These are phyloP conservation scores for Nilaparvata lugens DNA, from an alignment of 1,140 invertebrate genomes.

Conservation along the genomic window DNA sequence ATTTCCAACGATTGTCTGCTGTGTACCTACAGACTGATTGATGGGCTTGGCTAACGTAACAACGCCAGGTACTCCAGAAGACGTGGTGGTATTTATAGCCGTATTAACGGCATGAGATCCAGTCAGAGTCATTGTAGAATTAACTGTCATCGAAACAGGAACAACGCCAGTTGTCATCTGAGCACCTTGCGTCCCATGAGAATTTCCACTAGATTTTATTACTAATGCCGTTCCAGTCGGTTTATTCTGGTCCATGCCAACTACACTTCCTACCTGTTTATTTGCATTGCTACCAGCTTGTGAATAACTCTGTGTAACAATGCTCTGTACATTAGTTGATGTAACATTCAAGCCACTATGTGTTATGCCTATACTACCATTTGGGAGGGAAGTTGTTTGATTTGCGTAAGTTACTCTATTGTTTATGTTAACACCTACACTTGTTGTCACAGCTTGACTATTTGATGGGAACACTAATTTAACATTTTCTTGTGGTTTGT, in stretches of 20 bases:
- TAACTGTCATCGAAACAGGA: constrained; percentile 58
- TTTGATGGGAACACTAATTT: constrained; percentile 40
- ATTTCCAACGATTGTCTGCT: constrained; percentile 43
- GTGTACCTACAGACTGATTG: constrained; percentile 41
- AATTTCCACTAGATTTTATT: constrained; percentile 50
- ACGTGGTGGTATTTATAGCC: constrained; percentile 20
- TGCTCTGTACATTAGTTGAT: constrained; percentile 25
- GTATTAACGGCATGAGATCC: constrained; percentile 27
- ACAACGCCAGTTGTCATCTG: constrained; percentile 42
- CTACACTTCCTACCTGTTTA: constrained; percentile 24
- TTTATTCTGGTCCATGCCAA: constrained; percentile 37
- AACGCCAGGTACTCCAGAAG: constrained; percentile 38
- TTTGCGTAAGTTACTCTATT: constrained; percentile 21
- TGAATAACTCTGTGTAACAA: constrained; percentile 24
- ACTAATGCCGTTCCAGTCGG: constrained; percentile 53
- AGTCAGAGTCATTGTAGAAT: constrained; percentile 40
- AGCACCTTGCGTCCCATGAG: constrained; percentile 24
- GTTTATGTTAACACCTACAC: constrained; percentile 32
- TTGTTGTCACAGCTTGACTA: constrained; percentile 36
- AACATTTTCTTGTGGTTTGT: constrained; percentile 26
- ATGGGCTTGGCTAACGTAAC: constrained; percentile 43
- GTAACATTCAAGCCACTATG: constrained; percentile 34
- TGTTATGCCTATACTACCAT: constrained; percentile 44
- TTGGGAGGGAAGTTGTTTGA: constrained; percentile 42
- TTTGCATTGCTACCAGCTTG: constrained; percentile 23